These are phyloP conservation scores for cattle (Bos taurus) DNA, from an alignment of 2,113 vertebrate species.

Conservation along the genomic window ARS-UCD2.0 NC_037357.1:49052001-49052500, in stretches of 20 bases:
- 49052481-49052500: not conserved
- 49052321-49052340: not conserved
- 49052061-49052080: not conserved
- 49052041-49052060: not conserved
- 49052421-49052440: not conserved
- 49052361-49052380: not conserved
- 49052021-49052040: not conserved
- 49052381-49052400: not conserved
- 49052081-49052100: not conserved
- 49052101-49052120: not conserved
- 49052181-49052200: not conserved
- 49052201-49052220: not conserved
- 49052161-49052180: not conserved
- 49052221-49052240: not conserved
- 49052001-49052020: too few relatives aligned
- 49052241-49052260: not conserved
- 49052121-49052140: not conserved
- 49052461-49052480: not conserved
- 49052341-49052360: not conserved
- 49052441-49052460: conserved; percentile 9
- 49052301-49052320: not conserved
- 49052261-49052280: not conserved
- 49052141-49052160: not conserved
- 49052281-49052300: not conserved
- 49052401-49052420: not conserved